Evolutionary conservation across 2,888 invertebrate species (phyloP).

Genomic region (Arenicola marina): DNA sequence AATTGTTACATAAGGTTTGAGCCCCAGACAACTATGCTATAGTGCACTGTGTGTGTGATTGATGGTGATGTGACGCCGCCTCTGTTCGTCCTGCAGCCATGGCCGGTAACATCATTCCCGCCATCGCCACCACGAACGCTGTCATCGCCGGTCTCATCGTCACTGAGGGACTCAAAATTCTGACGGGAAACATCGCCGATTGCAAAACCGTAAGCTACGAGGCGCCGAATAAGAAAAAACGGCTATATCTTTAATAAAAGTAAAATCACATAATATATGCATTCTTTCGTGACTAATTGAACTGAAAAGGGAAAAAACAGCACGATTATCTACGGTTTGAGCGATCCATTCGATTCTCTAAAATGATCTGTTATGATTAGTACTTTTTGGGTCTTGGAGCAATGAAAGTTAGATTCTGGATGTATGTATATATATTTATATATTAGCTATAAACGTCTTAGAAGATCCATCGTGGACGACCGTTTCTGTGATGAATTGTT

Average conservation of each 20-base stretch:
- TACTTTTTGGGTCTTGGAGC: background rate
- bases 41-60: no score
- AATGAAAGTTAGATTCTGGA: background rate
- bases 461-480: background rate
- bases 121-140: conserved; percentile 98
- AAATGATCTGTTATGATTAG: no score
- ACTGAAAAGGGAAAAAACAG: no score
- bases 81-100: conserved; percentile 68
- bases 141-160: conserved; percentile 96
- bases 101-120: conserved; percentile 99
- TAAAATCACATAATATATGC: no score
- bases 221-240: no score
- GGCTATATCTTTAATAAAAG: no score
- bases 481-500: background rate
- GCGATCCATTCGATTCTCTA: no score
- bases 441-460: background rate
- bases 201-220: conserved; percentile 57
- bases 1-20: no score
- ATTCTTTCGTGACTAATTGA: no score
- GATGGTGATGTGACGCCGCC: no score
- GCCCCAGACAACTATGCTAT: no score
- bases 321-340: no score
- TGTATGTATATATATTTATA: background rate
- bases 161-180: conserved; percentile 79
- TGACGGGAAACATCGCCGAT: conserved; percentile 63